phyloP scores from a whole-genome alignment of 2,888 invertebrate species.

The Ptychoptera contaminata region DNA sequence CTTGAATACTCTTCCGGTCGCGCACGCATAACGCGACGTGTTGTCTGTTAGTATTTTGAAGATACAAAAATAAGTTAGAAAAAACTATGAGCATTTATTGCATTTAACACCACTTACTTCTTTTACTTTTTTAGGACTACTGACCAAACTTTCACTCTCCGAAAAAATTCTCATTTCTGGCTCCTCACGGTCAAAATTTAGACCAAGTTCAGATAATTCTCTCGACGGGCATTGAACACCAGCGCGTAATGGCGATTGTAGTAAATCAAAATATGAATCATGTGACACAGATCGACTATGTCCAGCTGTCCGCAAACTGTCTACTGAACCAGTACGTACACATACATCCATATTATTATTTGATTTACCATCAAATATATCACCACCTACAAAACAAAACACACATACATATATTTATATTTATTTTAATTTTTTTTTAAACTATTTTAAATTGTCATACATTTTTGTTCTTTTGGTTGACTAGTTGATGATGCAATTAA shows the following conservation, averaged over 20 bases:
- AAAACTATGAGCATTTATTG: not conserved
- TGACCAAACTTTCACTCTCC: constrained; percentile 62
- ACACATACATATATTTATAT: not conserved
- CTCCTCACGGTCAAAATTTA: constrained; percentile 73
- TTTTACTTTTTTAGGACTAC: constrained; percentile 37
- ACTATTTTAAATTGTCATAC: not conserved
- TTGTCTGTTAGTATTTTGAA: constrained; percentile 25
- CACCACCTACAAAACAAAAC: constrained; percentile 7
- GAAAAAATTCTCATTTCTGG: constrained; percentile 76
- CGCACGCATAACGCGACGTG: constrained; percentile 35
- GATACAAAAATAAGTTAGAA: not conserved
- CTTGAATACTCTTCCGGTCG: constrained; percentile 39
- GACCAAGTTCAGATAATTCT: constrained; percentile 69
- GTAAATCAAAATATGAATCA: constrained; percentile 76
- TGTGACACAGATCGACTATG: constrained; percentile 66
- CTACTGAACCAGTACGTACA: constrained; percentile 29
- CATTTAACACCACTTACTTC: constrained; percentile 8
- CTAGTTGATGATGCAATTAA: not conserved
- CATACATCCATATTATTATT: constrained; percentile 25
- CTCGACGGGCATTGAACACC: constrained; percentile 29
- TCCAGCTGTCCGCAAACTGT: constrained; percentile 29
- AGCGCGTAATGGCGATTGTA: constrained; percentile 30
- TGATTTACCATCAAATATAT: constrained; percentile 15
- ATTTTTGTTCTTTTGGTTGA: constrained; percentile 1
- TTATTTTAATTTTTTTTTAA: not conserved